Base-by-base conservation (phyloP, 2,888 invertebrate genomes). In the Cremastinae sp. region DNA sequence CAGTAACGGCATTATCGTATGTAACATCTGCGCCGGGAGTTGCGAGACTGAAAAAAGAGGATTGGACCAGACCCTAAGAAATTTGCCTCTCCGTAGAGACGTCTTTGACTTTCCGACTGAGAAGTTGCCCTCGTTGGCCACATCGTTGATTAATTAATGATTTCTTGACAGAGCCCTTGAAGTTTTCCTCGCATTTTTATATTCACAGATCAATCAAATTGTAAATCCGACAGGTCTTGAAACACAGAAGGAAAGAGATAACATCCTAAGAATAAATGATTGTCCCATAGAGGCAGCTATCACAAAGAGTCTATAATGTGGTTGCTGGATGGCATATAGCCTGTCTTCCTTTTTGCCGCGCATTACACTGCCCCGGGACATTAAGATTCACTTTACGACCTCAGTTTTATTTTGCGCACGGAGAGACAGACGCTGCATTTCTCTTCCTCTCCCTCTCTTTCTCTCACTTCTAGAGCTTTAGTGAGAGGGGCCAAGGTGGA, bases 331-430 rank as follows among this genome's bases (percentile, higher is more conserved):
- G 37, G 10, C n/a, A 39, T 41, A 9, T 41, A 12, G n/a, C 35
- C 39, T 20, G 65, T 53, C 62, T 47, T 43, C 49, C 41, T 53
- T 39, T 66, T 56, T 45, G 12, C 45, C 45, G 18, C 16, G 66
- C 51, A 79, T 73, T 70, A 75, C 66, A 47, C 66, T 69, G 70
- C 51, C 55, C 68, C 45, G 37, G 49, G 62, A 73, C 79, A 78
- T 79, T 79, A 79, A 78, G 73, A 75, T 75, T 74, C 78, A 75
- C 73, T 79, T 79, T 79, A 79, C 78, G 75, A 78, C 61, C 58
- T 49, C 12, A 74, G 70, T 78, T 79, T 79, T 79, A 78, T 79
- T 79, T 73, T 72, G 74, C 53, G 71, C 66, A 70, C 53, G 41
- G 62, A 2, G 45, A n/a, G 12, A 28, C 59, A 45, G 66, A 43